Percentiles rank a stretch among this genome's conserved stretches.
Evolutionary conservation across 2,888 invertebrate species (phyloP).

Genomic region (Apomyelois bistriatella): DNA sequence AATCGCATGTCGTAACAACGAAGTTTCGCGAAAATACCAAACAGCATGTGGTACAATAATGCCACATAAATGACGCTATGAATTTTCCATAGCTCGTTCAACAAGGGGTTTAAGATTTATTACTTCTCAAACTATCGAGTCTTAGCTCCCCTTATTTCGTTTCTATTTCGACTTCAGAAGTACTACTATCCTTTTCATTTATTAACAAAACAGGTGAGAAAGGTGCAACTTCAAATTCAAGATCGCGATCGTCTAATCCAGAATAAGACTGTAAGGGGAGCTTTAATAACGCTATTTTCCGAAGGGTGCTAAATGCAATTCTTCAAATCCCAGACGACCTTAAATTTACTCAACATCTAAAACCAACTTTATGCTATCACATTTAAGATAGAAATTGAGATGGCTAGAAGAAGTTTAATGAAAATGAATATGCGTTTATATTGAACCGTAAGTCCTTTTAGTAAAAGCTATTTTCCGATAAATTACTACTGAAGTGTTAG

Average conservation of each 20-base stretch:
- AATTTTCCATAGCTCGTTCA: constrained; percentile 32
- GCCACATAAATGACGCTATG: constrained; percentile 30
- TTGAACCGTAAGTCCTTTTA: constrained; percentile 9
- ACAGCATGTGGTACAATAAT: constrained; percentile 42
- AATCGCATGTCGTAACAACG: constrained; percentile 6
- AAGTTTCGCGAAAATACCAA: constrained; percentile 16
- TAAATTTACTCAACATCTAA: neutral
- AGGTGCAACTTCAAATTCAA: constrained; percentile 22
- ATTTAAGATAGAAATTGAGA: neutral
- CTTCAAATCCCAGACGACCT: constrained; percentile 17
- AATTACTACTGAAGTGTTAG: neutral
- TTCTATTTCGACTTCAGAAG: constrained; percentile 5
- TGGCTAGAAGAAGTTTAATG: constrained; percentile 16
- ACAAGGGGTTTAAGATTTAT: constrained; percentile 56
- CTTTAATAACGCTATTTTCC: constrained; percentile 40
- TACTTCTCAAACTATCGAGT: constrained; percentile 34
- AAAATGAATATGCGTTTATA: constrained; percentile 15
- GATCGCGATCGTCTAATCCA: constrained; percentile 30
- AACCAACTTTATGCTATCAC: neutral
- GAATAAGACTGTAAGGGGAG: constrained; percentile 42
- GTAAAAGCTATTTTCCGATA: constrained; percentile 19
- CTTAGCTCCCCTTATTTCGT: constrained; percentile 15
- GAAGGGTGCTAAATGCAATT: constrained; percentile 39
- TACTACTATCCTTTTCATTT: constrained; percentile 23
- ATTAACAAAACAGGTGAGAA: constrained; percentile 23